A percentile compares a stretch with the other conserved stretches of the same genome.
phyloP scores from a whole-genome alignment of 2,797 vertebrate species.

The Ataeniobius toweri region DNA sequence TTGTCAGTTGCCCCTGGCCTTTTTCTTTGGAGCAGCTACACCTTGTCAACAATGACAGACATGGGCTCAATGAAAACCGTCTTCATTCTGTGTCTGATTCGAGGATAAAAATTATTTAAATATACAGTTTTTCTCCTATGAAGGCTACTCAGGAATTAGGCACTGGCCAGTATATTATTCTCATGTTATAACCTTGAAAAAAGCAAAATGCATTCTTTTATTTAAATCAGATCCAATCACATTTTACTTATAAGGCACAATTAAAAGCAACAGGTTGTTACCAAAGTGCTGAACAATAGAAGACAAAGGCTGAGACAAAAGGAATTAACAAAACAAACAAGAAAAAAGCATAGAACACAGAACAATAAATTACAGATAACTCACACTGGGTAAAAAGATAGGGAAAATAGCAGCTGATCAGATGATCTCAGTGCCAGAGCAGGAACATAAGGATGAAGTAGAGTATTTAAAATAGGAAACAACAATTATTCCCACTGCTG shows the following conservation, averaged over 20 bases:
- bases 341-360: too few relatives aligned
- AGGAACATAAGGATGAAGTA: too few relatives aligned
- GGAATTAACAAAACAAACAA: too few relatives aligned
- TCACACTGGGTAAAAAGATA: too few relatives aligned
- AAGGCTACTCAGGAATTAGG: neutral
- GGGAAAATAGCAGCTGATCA: too few relatives aligned
- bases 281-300: too few relatives aligned
- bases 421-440: too few relatives aligned
- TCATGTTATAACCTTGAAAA: neutral
- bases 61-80: constrained; percentile 42
- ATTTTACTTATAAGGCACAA: too few relatives aligned
- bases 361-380: too few relatives aligned
- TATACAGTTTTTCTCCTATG: neutral
- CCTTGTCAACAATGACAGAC: constrained; percentile 70
- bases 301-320: too few relatives aligned
- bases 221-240: too few relatives aligned
- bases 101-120: constrained; percentile 16
- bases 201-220: neutral
- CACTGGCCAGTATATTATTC: neutral
- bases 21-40: constrained; percentile 63
- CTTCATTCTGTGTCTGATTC: constrained; percentile 48
- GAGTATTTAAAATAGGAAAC: neutral
- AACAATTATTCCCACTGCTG: neutral
- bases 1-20: constrained; percentile 62
- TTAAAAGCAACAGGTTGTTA: too few relatives aligned